phyloP scores from a whole-genome alignment of 1,140 invertebrate species.

The Onthophagus taurus region DNA sequence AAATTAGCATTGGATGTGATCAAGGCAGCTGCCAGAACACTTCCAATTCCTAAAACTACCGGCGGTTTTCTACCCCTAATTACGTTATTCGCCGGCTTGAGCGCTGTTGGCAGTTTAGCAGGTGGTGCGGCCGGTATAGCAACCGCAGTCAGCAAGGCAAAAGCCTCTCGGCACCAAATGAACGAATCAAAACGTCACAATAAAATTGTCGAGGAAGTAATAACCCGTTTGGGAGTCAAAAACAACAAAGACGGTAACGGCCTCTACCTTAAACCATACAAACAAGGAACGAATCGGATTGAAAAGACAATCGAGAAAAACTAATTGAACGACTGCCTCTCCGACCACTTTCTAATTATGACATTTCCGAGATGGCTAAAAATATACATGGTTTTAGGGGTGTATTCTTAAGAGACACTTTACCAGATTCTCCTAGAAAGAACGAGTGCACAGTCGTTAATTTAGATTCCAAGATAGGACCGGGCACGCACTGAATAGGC shows the following conservation, averaged over 20 bases:
- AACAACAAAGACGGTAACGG: slow-evolving; percentile 20
- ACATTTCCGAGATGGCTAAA: slow-evolving; percentile 24
- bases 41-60: slow-evolving; percentile 31
- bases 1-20: slow-evolving; percentile 8
- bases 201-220: slow-evolving; percentile 23
- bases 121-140: slow-evolving; percentile 29
- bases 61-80: slow-evolving; percentile 31
- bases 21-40: slow-evolving; percentile 22
- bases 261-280: slow-evolving; percentile 11
- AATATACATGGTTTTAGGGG: slow-evolving; percentile 29
- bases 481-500: slow-evolving; percentile 8
- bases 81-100: slow-evolving; percentile 34
- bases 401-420: slow-evolving; percentile 25
- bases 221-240: too few relatives aligned
- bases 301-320: slow-evolving; percentile 16
- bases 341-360: slow-evolving; percentile 22
- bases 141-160: slow-evolving; percentile 18
- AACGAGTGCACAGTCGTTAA: slow-evolving; percentile 9
- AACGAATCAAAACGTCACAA: slow-evolving; percentile 28
- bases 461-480: slow-evolving; percentile 1
- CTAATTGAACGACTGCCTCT: slow-evolving; percentile 23
- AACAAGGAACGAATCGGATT: slow-evolving; percentile 15
- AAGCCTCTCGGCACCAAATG: slow-evolving; percentile 15
- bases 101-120: slow-evolving; percentile 28
- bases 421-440: slow-evolving; percentile 16